Base-by-base conservation (phyloP, 2,113 vertebrate genomes). In the Trogon surrucura region DNA sequence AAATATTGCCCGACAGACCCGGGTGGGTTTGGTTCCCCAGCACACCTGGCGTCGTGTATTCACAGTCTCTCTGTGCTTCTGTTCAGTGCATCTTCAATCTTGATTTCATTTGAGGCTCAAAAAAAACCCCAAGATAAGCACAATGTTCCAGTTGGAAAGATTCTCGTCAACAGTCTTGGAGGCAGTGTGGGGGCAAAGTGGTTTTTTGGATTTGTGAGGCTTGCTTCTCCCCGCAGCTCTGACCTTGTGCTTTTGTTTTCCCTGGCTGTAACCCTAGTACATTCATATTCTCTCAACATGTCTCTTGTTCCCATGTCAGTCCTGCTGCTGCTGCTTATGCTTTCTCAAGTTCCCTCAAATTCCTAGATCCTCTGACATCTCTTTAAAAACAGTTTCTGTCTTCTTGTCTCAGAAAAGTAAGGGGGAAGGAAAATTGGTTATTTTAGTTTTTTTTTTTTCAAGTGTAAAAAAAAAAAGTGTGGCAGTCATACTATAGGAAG, bases 121-220 rank as follows among this genome's bases (percentile, higher is more conserved):
- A 75, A 41, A 65, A 29, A 32, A 73, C 36, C 36, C 36, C 9
- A 21, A 57, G 70, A 51, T 21, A 75, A 75, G 50, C 81, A 27
- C 0, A 0, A 4, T 58, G 57, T 75, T 75, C 45, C 57, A 32
- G 44, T 85, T 83, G 0, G 1, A 47, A 57, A 51, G 4, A 0
- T 32, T 57, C 56, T 64, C 38, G 21, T 65, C 38, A 64, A 48
- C 30, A 32, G n/a, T 27, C 57, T 53, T 25, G 64, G 50, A 48
- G 81, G 57, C 8, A 2, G 17, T 51, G 32, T 15, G 50, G 70
- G 62, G n/a, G 48, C 48, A 81, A 15, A 48, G 32, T 1, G 5
- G 17, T 34, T 86, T 25, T 75, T 17, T n/a, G 60, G 48, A 23
- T 73, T 48, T 64, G 4, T 3, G 20, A 25, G 69, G 27, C 56